Evolutionary conservation across 1,140 invertebrate species (phyloP), one percentile per base, ranked within the genome.

Genomic region (Hyphantria cunea): DNA sequence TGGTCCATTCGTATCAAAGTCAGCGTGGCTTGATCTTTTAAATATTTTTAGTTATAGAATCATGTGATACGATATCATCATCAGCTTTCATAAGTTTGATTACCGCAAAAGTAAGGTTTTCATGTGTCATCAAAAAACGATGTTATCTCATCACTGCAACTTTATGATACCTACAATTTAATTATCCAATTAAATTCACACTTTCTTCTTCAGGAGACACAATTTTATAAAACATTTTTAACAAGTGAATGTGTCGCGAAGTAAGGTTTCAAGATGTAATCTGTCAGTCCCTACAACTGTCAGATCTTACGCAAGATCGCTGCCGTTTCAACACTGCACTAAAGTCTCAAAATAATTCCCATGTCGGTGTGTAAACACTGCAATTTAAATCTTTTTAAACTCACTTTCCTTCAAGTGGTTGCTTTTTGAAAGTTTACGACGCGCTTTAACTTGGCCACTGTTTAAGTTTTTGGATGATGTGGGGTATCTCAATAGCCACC

Each of bases 331-430:
- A 80, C 76, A 84, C 68, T 53, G 66, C 76, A 77, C 66, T 86
- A 82, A 85, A 88, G 67, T 75, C 69, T 78, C 70, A 80, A 86
- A 86, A 86, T 85, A 79, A 86, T 83, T 74, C 69, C 70, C 58
- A 55, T n/a, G 53, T 37, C 49, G 51, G 70, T 69, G 74, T 74
- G 71, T 88, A 86, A 88, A 86, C 66, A 68, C 45, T 55, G 54
- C 52, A 76, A 68, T 88, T 88, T 84, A 88, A 71, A 71, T 49
- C 75, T 81, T 78, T 78, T 80, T 68, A 70, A 73, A 73, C 69
- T 77, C 74, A 76, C 76, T 82, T 82, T 85, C 78, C 72, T 77
- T 76, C 70, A 72, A 75, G 68, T 51, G 53, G 65, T 31, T 41
- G 66, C 39, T 60, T 67, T 64, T 70, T 59, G 69, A 74, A 76